Evolutionary conservation across 1,140 invertebrate species (phyloP).

Genomic region (Calephelis nemesis): DNA sequence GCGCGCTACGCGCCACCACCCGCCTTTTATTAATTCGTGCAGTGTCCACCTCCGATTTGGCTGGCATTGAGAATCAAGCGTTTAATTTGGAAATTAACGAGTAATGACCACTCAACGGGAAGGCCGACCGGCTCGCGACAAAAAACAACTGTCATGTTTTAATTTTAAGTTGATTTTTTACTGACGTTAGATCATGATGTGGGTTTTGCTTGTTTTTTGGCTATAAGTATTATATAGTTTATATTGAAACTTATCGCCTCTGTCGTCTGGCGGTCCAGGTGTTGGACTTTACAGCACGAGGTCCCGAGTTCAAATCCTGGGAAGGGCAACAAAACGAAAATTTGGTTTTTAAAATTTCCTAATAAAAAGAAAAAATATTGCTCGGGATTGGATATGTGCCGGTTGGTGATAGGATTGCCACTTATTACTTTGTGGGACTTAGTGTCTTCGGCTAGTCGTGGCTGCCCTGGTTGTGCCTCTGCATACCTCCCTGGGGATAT

Average conservation of each 20-base stretch:
- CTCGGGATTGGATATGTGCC: too few relatives aligned
- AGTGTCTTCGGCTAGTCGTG: too few relatives aligned
- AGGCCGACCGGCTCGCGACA: slow-evolving; percentile 68
- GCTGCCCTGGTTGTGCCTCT: too few relatives aligned
- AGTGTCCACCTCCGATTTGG: slow-evolving; percentile 63
- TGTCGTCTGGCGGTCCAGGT: not conserved
- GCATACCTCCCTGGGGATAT: too few relatives aligned
- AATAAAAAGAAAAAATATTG: not conserved
- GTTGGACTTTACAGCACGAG: too few relatives aligned
- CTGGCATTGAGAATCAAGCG: slow-evolving; percentile 76
- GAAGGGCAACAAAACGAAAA: too few relatives aligned
- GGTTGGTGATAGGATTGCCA: too few relatives aligned
- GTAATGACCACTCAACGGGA: slow-evolving; percentile 62
- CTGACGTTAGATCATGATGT: slow-evolving; percentile 20
- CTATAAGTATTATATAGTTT: slow-evolving; percentile 12
- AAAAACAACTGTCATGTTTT: slow-evolving; percentile 52
- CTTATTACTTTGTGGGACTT: too few relatives aligned
- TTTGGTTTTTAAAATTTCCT: not conserved
- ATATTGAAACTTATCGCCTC: not conserved
- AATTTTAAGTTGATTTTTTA: slow-evolving; percentile 39
- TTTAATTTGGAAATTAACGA: slow-evolving; percentile 77
- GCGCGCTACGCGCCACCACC: slow-evolving; percentile 58
- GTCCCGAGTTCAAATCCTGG: too few relatives aligned
- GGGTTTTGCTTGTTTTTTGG: not conserved
- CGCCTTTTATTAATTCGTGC: slow-evolving; percentile 73